Evolutionary conservation across 2,888 invertebrate species (phyloP).

Genomic region (Byasa hedistus): DNA sequence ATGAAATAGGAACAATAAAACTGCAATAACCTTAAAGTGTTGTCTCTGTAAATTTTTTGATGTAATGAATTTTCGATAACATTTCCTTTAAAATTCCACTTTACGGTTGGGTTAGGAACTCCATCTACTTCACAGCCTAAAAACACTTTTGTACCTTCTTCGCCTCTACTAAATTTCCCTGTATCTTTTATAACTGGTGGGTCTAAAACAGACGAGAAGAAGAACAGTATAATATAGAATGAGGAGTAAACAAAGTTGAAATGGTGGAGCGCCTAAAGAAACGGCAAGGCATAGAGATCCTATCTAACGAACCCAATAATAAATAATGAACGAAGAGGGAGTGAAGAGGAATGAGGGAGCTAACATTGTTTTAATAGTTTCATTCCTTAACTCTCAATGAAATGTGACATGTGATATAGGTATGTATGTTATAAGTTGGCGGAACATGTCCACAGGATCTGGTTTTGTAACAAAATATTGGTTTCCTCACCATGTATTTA

Average conservation of each 20-base stretch:
- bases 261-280: neutral
- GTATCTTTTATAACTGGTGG: constrained; percentile 41
- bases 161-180: constrained; percentile 22
- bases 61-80: constrained; percentile 32
- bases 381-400: no score
- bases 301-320: no score
- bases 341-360: no score
- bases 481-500: no score
- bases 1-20: neutral
- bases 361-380: no score
- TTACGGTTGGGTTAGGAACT: constrained; percentile 43
- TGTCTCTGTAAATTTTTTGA: constrained; percentile 37
- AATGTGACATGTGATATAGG: no score
- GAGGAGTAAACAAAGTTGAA: neutral
- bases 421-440: no score
- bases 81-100: constrained; percentile 43
- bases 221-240: neutral
- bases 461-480: no score
- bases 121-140: constrained; percentile 45
- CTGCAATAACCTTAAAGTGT: constrained; percentile 43
- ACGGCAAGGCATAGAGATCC: no score
- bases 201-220: constrained; percentile 37
- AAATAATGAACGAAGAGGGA: no score
- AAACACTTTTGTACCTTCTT: constrained; percentile 37
- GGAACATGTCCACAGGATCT: no score